These are phyloP conservation scores for Camelus dromedarius DNA, from an alignment of 2,113 vertebrate genomes.

Conservation along the genomic window DNA sequence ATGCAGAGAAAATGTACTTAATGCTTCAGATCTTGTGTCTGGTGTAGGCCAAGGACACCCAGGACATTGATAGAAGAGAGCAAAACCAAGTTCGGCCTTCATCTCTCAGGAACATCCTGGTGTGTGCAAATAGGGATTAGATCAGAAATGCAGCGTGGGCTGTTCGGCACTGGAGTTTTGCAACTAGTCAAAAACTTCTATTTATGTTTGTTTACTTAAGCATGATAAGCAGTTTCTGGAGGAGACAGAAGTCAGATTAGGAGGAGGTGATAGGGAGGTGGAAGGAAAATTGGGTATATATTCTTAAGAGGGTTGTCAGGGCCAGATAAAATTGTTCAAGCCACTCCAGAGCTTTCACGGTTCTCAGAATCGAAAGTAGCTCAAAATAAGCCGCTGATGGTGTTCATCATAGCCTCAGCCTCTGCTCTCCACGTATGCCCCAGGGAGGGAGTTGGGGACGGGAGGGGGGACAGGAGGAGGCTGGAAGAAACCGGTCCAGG, in stretches of 20 bases:
- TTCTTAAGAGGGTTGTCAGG: background rate
- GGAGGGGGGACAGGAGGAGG: accelerated
- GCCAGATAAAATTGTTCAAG: background rate
- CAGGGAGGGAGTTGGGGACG: background rate
- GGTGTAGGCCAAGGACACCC: background rate
- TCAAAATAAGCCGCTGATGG: background rate
- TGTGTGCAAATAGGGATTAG: slow-evolving; percentile 3
- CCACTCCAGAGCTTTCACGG: background rate
- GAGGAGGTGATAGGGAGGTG: background rate
- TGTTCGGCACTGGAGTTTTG: background rate
- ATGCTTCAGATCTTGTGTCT: background rate
- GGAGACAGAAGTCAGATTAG: slow-evolving; percentile 3
- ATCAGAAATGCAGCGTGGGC: slow-evolving; percentile 34
- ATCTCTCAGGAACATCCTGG: slow-evolving; percentile 8
- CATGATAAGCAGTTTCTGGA: slow-evolving; percentile 45
- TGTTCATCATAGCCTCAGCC: background rate
- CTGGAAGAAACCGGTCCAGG: background rate
- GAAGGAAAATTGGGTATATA: background rate
- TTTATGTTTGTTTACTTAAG: slow-evolving; percentile 51
- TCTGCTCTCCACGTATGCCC: accelerated
- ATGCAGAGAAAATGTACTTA: background rate
- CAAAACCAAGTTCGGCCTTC: background rate
- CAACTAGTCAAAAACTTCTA: slow-evolving; percentile 38
- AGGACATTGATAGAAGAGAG: background rate
- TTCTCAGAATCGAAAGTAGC: background rate